Base-by-base conservation (phyloP, 2,888 invertebrate species). In the Eulithis prunata region DNA sequence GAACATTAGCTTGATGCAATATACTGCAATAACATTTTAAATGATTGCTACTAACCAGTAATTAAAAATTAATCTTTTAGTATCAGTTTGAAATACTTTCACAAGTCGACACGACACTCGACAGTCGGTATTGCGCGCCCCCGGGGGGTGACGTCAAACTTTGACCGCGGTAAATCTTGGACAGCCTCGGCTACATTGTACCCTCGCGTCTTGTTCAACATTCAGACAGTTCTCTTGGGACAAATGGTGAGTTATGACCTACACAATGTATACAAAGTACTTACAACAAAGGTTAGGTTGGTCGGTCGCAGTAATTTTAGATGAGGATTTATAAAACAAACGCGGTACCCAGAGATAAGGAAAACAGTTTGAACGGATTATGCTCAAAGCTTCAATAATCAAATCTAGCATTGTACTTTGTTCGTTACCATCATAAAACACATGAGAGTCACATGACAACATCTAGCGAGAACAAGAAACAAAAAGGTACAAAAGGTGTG, bases 151-250 rank as follows among this genome's bases (percentile, higher is more conserved):
- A 64, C 78, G 83, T 86, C 85, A 83, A 85, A 87, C 81, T 87
- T 87, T 83, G 86, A 83, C 85, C 85, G 84, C 84, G 78, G 85
- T 87, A 87, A 87, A 86, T 87, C 87, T 84, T 72, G 64, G 64
- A 58, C 66, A 66, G 71, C 68, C 67, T 72, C 66, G 67, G 69
- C 69, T 70, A 73, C 71, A 73, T 73, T 81, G 83, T 81, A 74
- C 87, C 85, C 86, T 63, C 66, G 80, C 79, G 85, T 78, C 83
- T 84, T 84, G 85, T 87, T 83, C 73, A 70, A 79, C 81, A 79
- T 78, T 77, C 77, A 72, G 78, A 81, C 80, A 78, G 76, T 72
- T 70, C 85, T 75, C 80, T 47, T 10, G 76, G 82, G 82, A 73
- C 70, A 70, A 75, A 80, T 81, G 74, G 72, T 72, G 76, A 80